These are phyloP conservation scores for Gnathochromis pfefferi DNA, from an alignment of 2,113 vertebrate species.

Conservation along the genomic window DNA sequence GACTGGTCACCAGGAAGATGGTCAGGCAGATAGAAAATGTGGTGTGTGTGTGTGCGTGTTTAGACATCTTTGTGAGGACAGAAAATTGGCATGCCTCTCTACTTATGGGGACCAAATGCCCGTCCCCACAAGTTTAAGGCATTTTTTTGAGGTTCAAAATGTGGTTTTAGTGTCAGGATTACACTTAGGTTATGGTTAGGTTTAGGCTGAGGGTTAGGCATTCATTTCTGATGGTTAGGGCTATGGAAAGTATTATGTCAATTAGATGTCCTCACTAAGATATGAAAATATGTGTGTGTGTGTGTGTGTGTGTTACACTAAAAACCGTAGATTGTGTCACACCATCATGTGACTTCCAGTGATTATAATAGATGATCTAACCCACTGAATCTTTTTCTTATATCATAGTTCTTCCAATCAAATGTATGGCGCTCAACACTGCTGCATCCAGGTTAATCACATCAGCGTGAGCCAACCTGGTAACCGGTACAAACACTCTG, in stretches of 20 bases:
- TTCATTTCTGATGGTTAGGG: not conserved
- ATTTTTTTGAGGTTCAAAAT: not conserved
- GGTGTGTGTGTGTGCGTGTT: not conserved
- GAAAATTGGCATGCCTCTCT: not conserved
- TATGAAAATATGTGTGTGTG: not conserved
- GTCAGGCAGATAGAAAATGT: not conserved
- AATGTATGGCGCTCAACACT: not conserved
- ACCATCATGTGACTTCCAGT: not conserved
- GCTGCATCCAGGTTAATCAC: not conserved
- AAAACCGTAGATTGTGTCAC: not conserved
- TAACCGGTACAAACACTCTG: not conserved
- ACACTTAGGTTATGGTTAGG: not conserved
- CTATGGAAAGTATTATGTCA: not conserved
- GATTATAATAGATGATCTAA: not conserved
- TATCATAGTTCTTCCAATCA: not conserved
- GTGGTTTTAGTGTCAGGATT: not conserved
- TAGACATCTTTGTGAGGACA: not conserved
- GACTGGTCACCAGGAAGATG: not conserved
- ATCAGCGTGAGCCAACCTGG: not conserved
- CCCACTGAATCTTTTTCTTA: not conserved
- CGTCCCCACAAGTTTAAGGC: not conserved
- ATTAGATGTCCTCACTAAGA: not conserved
- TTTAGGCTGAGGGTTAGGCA: not conserved
- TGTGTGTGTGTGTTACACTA: not conserved
- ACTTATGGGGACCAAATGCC: not conserved